Evolutionary conservation across 2,888 invertebrate species (phyloP).

Genomic region (Myopa tessellatipennis): DNA sequence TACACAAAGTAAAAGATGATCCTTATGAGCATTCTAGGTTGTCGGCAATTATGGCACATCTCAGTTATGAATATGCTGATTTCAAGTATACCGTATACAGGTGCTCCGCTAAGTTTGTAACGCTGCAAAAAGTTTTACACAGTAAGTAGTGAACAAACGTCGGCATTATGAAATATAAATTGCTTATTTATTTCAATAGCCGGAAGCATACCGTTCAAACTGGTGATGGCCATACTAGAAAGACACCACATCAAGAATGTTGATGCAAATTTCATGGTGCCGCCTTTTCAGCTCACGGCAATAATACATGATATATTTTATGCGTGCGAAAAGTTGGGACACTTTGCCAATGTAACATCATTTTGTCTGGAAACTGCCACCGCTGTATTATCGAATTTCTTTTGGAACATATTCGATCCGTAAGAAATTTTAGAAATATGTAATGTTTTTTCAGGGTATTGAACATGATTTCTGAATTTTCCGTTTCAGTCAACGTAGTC

Average conservation of each 20-base stretch:
- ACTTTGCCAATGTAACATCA: constrained; percentile 55
- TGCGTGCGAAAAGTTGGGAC: constrained; percentile 65
- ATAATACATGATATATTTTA: constrained; percentile 66
- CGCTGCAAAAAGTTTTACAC: constrained; percentile 62
- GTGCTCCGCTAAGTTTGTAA: constrained; percentile 63
- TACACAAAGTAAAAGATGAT: constrained; percentile 24
- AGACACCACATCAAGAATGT: constrained; percentile 59
- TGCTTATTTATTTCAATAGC: constrained; percentile 52
- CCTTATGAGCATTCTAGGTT: constrained; percentile 51
- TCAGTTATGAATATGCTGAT: constrained; percentile 58
- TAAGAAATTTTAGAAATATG: constrained; percentile 48
- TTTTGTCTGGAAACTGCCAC: constrained; percentile 61
- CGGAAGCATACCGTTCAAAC: constrained; percentile 62
- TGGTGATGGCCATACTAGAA: constrained; percentile 63
- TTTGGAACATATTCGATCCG: constrained; percentile 68
- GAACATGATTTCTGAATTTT: background rate
- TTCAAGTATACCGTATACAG: constrained; percentile 67
- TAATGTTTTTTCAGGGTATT: background rate
- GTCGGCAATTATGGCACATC: constrained; percentile 55
- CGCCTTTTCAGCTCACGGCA: constrained; percentile 63
- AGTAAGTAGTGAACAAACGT: constrained; percentile 54
- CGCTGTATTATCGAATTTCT: constrained; percentile 62
- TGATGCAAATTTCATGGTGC: constrained; percentile 60
- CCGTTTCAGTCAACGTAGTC: constrained; percentile 58
- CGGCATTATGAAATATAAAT: background rate